Percentiles rank a stretch among this genome's conserved stretches.
These are phyloP conservation scores for Teleiodes luculella DNA, from an alignment of 2,888 invertebrate genomes.

Conservation along the genomic window DNA sequence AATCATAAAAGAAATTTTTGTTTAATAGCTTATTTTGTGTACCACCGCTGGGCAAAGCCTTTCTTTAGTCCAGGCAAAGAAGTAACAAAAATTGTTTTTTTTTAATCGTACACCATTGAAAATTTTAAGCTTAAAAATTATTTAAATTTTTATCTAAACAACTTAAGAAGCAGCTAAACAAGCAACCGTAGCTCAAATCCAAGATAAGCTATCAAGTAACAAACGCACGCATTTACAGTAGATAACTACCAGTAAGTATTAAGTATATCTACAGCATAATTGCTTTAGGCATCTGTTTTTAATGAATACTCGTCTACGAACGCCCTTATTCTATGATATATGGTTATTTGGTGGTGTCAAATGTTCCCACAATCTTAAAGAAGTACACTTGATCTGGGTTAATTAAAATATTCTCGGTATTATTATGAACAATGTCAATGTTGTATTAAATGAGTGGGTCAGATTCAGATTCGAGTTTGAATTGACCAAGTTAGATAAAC, in stretches of 20 bases:
- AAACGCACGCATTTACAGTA: conserved; percentile 28
- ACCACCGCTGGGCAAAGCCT: no score
- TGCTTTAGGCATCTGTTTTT: conserved; percentile 64
- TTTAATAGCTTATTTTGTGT: no score
- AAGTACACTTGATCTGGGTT: neutral
- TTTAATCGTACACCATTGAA: no score
- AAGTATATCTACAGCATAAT: conserved; percentile 26
- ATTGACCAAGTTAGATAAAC: neutral
- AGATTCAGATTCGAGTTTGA: neutral
- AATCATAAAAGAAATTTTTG: no score
- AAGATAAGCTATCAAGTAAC: conserved; percentile 30
- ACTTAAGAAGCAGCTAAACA: neutral
- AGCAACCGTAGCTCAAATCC: conserved; percentile 22
- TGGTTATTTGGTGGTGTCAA: conserved; percentile 29
- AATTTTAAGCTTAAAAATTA: no score
- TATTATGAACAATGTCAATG: conserved; percentile 16
- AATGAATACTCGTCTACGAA: conserved; percentile 50
- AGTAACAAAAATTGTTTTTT: no score
- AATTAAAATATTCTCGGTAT: conserved; percentile 4
- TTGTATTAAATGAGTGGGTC: neutral
- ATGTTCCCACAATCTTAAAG: conserved; percentile 29
- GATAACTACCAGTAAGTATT: neutral
- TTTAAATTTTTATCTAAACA: neutral
- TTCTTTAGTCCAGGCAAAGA: no score
- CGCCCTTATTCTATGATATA: conserved; percentile 23